Base-by-base conservation (phyloP, 2,888 invertebrate genomes). In the Lasioglossum lativentre region DNA sequence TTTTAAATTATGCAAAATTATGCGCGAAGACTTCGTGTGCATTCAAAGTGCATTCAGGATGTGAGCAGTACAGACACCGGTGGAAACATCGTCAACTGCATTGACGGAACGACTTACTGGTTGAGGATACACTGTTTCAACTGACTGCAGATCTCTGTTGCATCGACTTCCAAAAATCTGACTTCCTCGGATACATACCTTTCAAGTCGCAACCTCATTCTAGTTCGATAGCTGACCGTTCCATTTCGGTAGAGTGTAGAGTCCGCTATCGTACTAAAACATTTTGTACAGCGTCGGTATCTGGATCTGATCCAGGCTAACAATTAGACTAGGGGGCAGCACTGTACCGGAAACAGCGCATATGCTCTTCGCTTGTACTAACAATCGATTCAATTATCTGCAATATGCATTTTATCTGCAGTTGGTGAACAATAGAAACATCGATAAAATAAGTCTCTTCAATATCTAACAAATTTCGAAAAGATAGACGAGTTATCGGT, bases 1-100 rank as follows among this genome's bases (percentile, higher is more conserved):
- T 19, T 59, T n/a, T 75, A 75, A 75, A 27, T 75, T 75, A 59
- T 59, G 56, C 23, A 74, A 74, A 68, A 30, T 38, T 34, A 38
- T 47, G 45, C 72, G 45, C 30, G 75, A 68, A 38, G 23, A 38
- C 4, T 12, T 14, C 14, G 30, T 2, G 30, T n/a, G 12, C 63
- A 73, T 59, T 78, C 23, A 19, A 47, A 73, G n/a, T n/a, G 40
- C 52, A 66, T 42, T 23, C 19, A 6, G 63, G 40, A 45, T 16
- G 68, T 38, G 16, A 56, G 5, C 4, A 23, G 42, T 56, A 42
- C 56, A 34, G 68, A 3, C 56, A 81, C 38, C 73, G 16, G 14
- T 42, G 27, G 16, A 23, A 45, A 23, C 4, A 16, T 0, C 45
- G 23, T 19, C 8, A 73, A 79, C 38, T 73, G n/a, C 5, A 14